Evolutionary conservation across 35 echinoderm and acorn worm genomes (phyloP), one percentile per base, ranked within the genome.

Genomic region (Strongylocentrotus purpuratus): DNA sequence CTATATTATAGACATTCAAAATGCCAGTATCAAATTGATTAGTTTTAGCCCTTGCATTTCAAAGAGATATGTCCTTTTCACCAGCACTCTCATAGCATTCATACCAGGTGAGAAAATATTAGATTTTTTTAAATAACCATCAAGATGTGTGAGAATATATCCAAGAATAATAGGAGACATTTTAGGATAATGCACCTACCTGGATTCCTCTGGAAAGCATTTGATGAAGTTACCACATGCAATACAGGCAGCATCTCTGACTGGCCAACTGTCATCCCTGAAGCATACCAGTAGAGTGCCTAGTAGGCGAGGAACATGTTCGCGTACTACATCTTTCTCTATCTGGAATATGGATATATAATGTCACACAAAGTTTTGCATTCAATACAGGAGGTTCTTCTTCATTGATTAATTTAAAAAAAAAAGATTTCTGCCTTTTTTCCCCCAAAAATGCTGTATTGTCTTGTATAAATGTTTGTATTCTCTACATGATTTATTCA

Each of bases 251-350:
- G 98, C 98, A 98, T 99, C 98, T 70, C 98, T 95, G 7, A 99
- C 98, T 47, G 98, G 98, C 98, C 98, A 99, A 33, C 98, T 99
- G 50, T 99, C 98, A 95, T 99, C 98, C 70, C 95, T 95, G 70
- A 99, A 99, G 86, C 98, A 99, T 4, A 96, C 95, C 45, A 99
- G 86, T 11, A 99, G 87, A n/a, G 97, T 97, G 33, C 94, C 91
- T 20, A 99, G 94, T 85, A 99, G 89, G 12, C 70, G 14, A 11
- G 65, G 9, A 20, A 99, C 97, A 90, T 96, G 94, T 33, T 94
- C 96, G 31, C 98, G 97, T 9, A 99, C 98, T n/a, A 94, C 94
- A 71, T 99, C 97, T 93, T 96, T 96, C 61, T 98, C 92, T 48
- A 99, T 97, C 98, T 99, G 91, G 7, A 87, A 33, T 33, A 90